Base-by-base conservation (phyloP, 2,888 invertebrate genomes). In the Panopea generosa region DNA sequence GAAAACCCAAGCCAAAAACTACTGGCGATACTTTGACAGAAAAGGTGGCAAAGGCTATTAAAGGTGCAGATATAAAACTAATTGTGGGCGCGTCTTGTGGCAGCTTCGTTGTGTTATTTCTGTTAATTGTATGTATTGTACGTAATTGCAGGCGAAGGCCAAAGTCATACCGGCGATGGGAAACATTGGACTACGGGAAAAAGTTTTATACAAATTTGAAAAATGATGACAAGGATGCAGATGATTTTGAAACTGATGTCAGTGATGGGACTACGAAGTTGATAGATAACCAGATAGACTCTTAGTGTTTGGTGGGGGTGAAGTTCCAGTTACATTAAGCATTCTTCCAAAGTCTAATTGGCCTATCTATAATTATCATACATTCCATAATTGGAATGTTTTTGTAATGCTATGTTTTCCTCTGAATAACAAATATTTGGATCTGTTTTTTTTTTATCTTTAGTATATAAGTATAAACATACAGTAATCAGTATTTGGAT, bases 161-260 rank as follows among this genome's bases (percentile, higher is more conserved):
- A 2, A 82, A 72, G 55, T 81, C 78, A 18, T 85, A 84, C 33
- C 59, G 84, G 14, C 57, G 85, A 45, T 85, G 85, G 85, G 85
- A 84, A 29, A 82, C 77, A n/a, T 67, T 85, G 22, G 85, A 85
- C 62, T 85, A 85, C 50, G 85, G 85, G 38, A 69, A 83, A 38
- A 85, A 85, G 50, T 85, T 84, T 69, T 85, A 85, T 65, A 76
- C 79, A 18, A 79, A 84, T 45, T 70, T 85, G 40, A 82, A 83
- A 45, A 67, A 66, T 45, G 82, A 80, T 20, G 85, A 85, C 14
- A 84, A 82, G 63, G 82, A 84, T 22, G 76, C 74, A 1, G 84
- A 84, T 69, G 85, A 85, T 57, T 85, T 85, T 78, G 85, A 85
- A 69, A 80, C 73, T 9, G 85, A 85, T 55, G 80, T 84, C 1